Evolutionary conservation across 2,113 vertebrate species (phyloP).

Genomic region (Petrocephalus zakoni): DNA sequence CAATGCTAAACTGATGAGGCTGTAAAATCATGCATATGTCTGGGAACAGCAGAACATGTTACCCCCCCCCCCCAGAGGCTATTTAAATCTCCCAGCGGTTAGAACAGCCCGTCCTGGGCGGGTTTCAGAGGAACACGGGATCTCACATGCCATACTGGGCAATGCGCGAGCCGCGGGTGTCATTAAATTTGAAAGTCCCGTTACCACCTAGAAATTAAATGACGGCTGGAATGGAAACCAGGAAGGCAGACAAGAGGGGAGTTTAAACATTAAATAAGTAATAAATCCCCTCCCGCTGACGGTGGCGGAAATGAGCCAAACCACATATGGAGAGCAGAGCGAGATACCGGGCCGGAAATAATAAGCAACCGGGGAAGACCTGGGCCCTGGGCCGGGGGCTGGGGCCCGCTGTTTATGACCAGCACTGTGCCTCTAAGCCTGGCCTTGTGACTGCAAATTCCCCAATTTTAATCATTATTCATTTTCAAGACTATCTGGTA

Average conservation of each 20-base stretch:
- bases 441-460: background rate
- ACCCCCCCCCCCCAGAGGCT: conserved; percentile 53
- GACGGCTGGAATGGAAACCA: background rate
- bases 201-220: background rate
- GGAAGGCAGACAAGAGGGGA: background rate
- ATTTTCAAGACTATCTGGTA: background rate
- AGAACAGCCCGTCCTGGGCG: too few species aligned
- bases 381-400: background rate
- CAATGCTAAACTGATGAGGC: conserved; percentile 87
- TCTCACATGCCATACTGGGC: background rate
- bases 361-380: background rate
- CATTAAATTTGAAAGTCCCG: background rate
- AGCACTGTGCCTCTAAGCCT: background rate
- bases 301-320: background rate
- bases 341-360: background rate
- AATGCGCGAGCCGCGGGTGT: background rate
- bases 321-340: background rate
- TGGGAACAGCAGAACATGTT: conserved; percentile 82
- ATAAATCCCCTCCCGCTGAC: background rate
- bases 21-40: conserved; percentile 81
- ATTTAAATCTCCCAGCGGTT: background rate
- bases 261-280: background rate
- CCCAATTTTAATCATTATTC: background rate
- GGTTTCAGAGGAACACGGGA: background rate
- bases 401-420: background rate